phyloP scores from a whole-genome alignment of 2,888 invertebrate genomes.

The Monochamus alternatus region DNA sequence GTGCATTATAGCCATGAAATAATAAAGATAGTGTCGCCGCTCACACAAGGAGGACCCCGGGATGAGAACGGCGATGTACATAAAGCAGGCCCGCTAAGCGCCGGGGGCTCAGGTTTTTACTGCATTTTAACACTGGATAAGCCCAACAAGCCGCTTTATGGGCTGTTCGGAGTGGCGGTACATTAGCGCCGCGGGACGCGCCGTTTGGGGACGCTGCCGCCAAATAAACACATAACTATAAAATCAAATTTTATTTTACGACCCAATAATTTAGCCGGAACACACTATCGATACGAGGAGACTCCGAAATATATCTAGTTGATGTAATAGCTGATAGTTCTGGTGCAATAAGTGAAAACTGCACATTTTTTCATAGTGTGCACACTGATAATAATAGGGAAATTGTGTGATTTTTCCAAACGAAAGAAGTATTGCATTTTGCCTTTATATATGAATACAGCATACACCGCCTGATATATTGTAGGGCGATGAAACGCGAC shows the following conservation, averaged over 20 bases:
- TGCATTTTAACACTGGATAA: slow-evolving; percentile 70
- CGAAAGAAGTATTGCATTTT: too few relatives aligned
- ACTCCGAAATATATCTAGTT: too few relatives aligned
- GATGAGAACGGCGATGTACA: slow-evolving; percentile 56
- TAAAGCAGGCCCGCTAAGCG: slow-evolving; percentile 62
- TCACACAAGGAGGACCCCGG: slow-evolving; percentile 62
- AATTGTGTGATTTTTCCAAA: too few relatives aligned
- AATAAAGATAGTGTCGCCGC: slow-evolving; percentile 65
- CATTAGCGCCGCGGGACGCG: slow-evolving; percentile 56
- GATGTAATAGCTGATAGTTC: too few relatives aligned
- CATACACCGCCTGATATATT: too few relatives aligned
- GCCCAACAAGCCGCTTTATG: slow-evolving; percentile 68
- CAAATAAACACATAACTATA: slow-evolving; percentile 36
- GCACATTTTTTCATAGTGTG: too few relatives aligned
- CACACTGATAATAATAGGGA: too few relatives aligned
- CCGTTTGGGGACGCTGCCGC: slow-evolving; percentile 17
- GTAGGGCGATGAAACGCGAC: too few relatives aligned
- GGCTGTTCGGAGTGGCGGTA: slow-evolving; percentile 67
- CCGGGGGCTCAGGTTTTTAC: slow-evolving; percentile 68
- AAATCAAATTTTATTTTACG: slow-evolving; percentile 38
- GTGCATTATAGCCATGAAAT: slow-evolving; percentile 67
- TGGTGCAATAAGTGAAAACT: too few relatives aligned
- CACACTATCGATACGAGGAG: too few relatives aligned
- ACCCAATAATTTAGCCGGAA: neutral
- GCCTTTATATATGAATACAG: too few relatives aligned